A percentile compares a stretch with the other conserved stretches of the same genome.
These are phyloP conservation scores for Crotalus horridus DNA, from an alignment of 2,113 vertebrate species.

Conservation along the genomic window DNA sequence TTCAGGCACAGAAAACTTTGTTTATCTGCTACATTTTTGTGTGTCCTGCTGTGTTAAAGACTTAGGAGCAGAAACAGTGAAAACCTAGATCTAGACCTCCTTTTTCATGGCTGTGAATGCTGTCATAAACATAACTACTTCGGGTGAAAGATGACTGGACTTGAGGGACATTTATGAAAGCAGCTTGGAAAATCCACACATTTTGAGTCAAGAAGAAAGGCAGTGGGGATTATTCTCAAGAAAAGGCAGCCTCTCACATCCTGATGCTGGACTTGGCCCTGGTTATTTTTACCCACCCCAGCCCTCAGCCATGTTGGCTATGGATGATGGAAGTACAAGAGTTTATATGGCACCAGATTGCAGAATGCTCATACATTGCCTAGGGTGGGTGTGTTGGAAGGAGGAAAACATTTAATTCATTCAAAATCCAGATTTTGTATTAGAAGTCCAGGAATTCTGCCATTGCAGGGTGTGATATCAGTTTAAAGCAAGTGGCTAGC, in stretches of 20 bases:
- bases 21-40: background rate
- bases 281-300: background rate
- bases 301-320: background rate
- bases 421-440: slow-evolving; percentile 2
- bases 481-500: slow-evolving; percentile 61
- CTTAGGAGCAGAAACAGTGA: no score
- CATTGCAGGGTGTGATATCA: slow-evolving; percentile 55
- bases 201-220: background rate
- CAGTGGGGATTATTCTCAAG: background rate
- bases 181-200: background rate
- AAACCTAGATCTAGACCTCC: background rate
- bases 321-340: background rate
- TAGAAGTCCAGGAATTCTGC: slow-evolving; percentile 16
- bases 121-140: background rate
- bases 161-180: background rate
- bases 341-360: background rate
- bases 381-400: background rate
- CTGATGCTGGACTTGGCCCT: no score
- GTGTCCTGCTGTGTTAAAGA: background rate
- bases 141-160: background rate
- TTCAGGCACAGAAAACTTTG: background rate
- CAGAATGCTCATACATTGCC: background rate
- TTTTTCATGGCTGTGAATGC: background rate
- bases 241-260: background rate
- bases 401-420: background rate